Base-by-base conservation (phyloP, 2,797 vertebrate genomes). In the Scarus forsteni region DNA sequence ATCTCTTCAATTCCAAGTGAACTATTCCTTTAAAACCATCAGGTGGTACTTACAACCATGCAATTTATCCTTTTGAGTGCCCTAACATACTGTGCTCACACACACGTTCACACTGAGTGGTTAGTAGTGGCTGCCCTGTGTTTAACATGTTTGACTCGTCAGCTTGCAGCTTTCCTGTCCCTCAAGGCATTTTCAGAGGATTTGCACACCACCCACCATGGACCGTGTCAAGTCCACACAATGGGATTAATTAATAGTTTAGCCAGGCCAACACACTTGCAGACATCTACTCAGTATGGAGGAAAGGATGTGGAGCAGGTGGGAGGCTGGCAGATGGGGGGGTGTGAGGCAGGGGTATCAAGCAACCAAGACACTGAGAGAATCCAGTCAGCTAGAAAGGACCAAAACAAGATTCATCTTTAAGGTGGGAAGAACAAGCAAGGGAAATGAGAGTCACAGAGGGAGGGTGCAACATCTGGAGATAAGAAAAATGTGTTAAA, bases 191-290 rank as follows among this genome's bases (percentile, higher is more conserved):
- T 75, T 56, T 69, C 34, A 12, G 66, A 64, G 46, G 66, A 52
- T 73, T 73, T 75, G 40, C 36, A 19, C 46, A 53, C 15, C 54
- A 38, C 18, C n/a, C 39, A 19, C 53, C 12, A 38, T 36, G 13
- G 6, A 36, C 35, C 35, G 3, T 6, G 15, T 66, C 60, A 49
- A 38, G 55, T 66, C 54, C 45, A 57, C 43, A 49, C 66, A 67
- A 78, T 73, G 84, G 81, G 70, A 85, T 80, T 76, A 88, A 91
- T 91, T 87, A 76, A 74, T 81, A 83, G 60, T 83, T 81, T 77
- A 74, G 70, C 66, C 71, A 67, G 68, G 45, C 62, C 58, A 48
- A 71, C 63, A 63, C 54, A 50, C 62, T 75, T n/a, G 52, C 66
- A 70, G 54, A 48, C 75, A 82, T 84, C 67, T 85, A 73, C 61